Base-by-base conservation (phyloP, 2,888 invertebrate species). In the Spisula solida region DNA sequence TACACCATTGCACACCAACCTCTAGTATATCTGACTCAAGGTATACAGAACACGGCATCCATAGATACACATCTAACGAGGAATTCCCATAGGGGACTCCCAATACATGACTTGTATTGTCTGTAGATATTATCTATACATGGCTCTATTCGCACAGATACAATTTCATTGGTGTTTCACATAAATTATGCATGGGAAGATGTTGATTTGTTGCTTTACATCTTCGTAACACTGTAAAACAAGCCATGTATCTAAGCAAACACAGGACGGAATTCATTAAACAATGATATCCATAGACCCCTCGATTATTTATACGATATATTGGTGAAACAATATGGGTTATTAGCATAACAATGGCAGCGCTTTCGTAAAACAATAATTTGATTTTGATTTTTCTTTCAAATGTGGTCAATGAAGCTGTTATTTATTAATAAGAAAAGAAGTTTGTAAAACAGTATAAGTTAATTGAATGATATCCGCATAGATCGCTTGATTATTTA, bases 1-100 rank as follows among this genome's bases (percentile, higher is more conserved):
- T 66, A 25, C n/a, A 25, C 60, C 60, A 66, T 66, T 66, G 60
- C n/a, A 5, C 25, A 10, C 0, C 0, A 5, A 66, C n/a, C 51
- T 16, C 16, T n/a, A n/a, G n/a, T n/a, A n/a, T n/a, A n/a, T n/a
- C 60, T 66, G n/a, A 25, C 2, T n/a, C 60, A 0, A 66, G 60
- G n/a, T 4, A 34, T 34, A 31, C 8, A n/a, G 18, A n/a, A 60
- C 60, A 10, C 25, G 75, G 16, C 12, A 75, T 75, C 18, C 34
- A 60, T 60, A 75, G 75, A 75, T 75, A 75, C 16, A 31, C 18
- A 75, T 75, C 75, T 29, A 34, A 75, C 31, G 31, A 34, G 31
- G 5, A 34, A 34, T 75, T 75, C 75, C 75, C 75, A 16, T 18
- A 12, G 16, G 75, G 31, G n/a, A 25, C 10, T 25, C n/a, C 31